Conservation (phyloP, 2,113 vertebrate species). For the Antigone vipio region DNA sequence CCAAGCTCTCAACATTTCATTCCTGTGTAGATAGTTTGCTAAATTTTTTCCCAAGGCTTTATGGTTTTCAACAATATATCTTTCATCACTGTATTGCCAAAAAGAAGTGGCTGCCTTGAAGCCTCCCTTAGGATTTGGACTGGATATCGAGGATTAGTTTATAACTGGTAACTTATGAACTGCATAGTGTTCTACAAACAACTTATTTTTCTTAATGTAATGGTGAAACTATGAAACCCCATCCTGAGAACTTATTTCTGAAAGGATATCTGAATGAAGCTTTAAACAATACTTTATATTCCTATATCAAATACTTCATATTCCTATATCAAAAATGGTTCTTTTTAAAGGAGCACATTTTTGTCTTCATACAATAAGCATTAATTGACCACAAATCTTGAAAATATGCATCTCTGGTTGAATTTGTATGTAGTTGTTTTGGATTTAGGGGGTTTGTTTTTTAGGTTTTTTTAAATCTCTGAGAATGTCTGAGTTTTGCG, state of each 20-base stretch:
- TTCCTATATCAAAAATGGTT: not conserved
- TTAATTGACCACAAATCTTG: slow-evolving; percentile 19
- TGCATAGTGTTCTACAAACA: slow-evolving; percentile 72
- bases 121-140: slow-evolving; percentile 67
- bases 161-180: slow-evolving; percentile 78
- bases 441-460: not conserved
- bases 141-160: slow-evolving; percentile 75
- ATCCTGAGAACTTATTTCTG: slow-evolving; percentile 58
- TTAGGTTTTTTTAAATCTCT: not conserved
- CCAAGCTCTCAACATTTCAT: slow-evolving; percentile 75
- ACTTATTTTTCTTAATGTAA: slow-evolving; percentile 76
- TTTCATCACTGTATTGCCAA: slow-evolving; percentile 77
- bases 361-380: not conserved
- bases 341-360: slow-evolving; percentile 30
- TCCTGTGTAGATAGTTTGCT: slow-evolving; percentile 72
- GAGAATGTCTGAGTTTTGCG: slow-evolving; percentile 30
- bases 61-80: slow-evolving; percentile 78
- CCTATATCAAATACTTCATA: not conserved
- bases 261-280: slow-evolving; percentile 32
- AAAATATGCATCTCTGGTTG: slow-evolving; percentile 32
- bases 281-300: slow-evolving; percentile 36
- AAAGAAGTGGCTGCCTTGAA: slow-evolving; percentile 70
- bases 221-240: slow-evolving; percentile 61
- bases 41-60: slow-evolving; percentile 77
- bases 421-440: slow-evolving; percentile 2